These are phyloP conservation scores for Dermatemys mawii DNA, from an alignment of 2,113 vertebrate species.

Conservation along the genomic window DNA sequence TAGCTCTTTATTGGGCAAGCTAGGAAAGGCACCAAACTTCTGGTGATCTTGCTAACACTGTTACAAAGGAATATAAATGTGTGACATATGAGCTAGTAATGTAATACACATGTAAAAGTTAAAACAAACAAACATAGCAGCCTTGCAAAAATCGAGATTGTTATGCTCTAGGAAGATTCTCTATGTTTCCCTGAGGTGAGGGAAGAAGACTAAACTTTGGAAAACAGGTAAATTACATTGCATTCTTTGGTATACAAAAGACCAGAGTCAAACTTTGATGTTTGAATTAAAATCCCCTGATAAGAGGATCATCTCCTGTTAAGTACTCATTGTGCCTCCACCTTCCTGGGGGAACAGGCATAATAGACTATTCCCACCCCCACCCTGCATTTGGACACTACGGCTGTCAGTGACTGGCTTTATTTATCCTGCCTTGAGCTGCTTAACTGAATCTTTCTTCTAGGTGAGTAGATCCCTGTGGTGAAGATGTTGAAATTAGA, in stretches of 20 bases:
- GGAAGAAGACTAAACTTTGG: background rate
- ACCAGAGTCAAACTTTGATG: no score
- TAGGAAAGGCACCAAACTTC: background rate
- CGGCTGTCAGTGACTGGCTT: background rate
- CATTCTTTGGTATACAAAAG: no score
- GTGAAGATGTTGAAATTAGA: background rate
- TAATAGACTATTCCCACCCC: background rate
- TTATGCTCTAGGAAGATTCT: constrained; percentile 38
- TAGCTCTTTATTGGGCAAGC: background rate
- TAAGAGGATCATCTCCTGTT: background rate
- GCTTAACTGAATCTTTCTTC: background rate
- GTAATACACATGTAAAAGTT: no score
- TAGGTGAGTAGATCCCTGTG: background rate
- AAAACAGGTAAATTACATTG: background rate
- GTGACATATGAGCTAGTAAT: fast-evolving
- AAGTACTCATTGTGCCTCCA: background rate
- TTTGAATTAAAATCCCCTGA: background rate
- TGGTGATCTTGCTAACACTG: background rate
- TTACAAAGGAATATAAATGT: background rate
- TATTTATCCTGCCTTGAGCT: background rate
- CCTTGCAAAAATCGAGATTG: background rate
- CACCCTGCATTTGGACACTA: background rate
- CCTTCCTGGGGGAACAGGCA: background rate
- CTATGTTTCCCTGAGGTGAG: background rate
- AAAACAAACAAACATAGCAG: background rate